These are phyloP conservation scores for Napeogenes sylphis DNA, from an alignment of 2,888 invertebrate genomes.

Conservation along the genomic window DNA sequence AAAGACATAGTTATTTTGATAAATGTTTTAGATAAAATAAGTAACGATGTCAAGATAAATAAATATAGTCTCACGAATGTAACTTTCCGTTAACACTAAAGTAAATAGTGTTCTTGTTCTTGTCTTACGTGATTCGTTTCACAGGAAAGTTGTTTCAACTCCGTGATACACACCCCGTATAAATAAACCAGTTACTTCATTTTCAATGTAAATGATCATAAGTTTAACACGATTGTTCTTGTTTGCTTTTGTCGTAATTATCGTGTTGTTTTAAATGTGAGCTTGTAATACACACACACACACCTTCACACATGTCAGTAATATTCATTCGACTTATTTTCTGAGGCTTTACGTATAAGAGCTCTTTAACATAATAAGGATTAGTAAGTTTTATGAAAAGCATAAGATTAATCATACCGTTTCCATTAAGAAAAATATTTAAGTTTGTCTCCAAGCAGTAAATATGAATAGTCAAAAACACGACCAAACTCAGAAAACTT, in stretches of 20 bases:
- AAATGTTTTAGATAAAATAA: neutral
- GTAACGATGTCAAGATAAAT: neutral
- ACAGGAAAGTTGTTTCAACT: conserved; percentile 18
- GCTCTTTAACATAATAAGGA: too few relatives aligned
- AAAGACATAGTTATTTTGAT: neutral
- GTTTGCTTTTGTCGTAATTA: neutral
- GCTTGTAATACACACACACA: too few relatives aligned
- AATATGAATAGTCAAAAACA: too few relatives aligned
- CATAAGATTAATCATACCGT: too few relatives aligned
- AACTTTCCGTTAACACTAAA: conserved; percentile 12
- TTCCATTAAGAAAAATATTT: too few relatives aligned
- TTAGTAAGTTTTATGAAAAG: too few relatives aligned
- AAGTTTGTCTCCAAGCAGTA: too few relatives aligned
- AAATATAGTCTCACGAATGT: conserved; percentile 8
- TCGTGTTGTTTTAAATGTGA: neutral
- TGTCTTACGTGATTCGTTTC: conserved; percentile 23
- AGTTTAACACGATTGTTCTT: neutral
- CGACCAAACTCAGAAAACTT: too few relatives aligned
- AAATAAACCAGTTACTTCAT: conserved; percentile 19
- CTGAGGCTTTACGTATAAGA: too few relatives aligned
- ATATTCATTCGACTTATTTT: too few relatives aligned
- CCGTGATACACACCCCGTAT: conserved; percentile 13
- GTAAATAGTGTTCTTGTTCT: conserved; percentile 12
- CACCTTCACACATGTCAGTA: too few relatives aligned
- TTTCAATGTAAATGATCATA: conserved; percentile 10